A percentile compares a stretch with the other conserved stretches of the same genome.
These are phyloP conservation scores for Esperia sulphurella DNA, from an alignment of 2,888 invertebrate genomes.

Conservation along the genomic window DNA sequence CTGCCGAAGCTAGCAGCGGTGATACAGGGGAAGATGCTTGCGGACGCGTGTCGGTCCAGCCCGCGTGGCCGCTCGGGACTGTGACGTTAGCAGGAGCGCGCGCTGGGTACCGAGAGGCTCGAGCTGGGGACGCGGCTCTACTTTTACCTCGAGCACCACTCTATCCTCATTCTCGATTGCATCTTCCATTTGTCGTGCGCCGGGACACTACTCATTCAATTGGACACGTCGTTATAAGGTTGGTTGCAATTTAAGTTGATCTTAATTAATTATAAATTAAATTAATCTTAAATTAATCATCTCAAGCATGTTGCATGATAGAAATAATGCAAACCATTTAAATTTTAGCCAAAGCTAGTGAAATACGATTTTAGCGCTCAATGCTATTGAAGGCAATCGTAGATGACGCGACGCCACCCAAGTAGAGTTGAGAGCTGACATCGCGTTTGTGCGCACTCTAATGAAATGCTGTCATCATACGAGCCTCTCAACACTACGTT, in stretches of 20 bases:
- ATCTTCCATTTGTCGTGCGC: conserved; percentile 93
- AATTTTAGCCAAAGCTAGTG: conserved; percentile 5
- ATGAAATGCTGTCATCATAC: conserved; percentile 39
- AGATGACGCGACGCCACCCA: conserved; percentile 12
- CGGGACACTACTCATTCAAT: conserved; percentile 83
- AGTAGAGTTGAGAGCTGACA: conserved; percentile 17
- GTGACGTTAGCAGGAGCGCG: conserved; percentile 88
- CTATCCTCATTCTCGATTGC: conserved; percentile 93
- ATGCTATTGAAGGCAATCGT: conserved; percentile 11
- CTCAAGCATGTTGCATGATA: neutral
- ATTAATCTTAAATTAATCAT: neutral
- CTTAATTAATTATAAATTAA: too few species aligned
- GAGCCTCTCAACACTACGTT: conserved; percentile 33
- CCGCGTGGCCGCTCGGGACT: conserved; percentile 81
- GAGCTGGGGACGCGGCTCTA: conserved; percentile 90
- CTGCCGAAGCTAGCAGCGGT: conserved; percentile 88
- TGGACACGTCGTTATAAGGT: conserved; percentile 92
- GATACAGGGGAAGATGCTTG: conserved; percentile 84
- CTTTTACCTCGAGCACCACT: conserved; percentile 92
- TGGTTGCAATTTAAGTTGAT: conserved; percentile 46
- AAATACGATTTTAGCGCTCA: neutral
- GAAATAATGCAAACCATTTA: neutral
- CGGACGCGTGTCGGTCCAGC: conserved; percentile 84
- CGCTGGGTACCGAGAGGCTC: conserved; percentile 90
- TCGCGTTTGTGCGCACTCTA: conserved; percentile 27